Base-by-base conservation (phyloP, 2,113 vertebrate genomes). In the Atlantisia rogersi region DNA sequence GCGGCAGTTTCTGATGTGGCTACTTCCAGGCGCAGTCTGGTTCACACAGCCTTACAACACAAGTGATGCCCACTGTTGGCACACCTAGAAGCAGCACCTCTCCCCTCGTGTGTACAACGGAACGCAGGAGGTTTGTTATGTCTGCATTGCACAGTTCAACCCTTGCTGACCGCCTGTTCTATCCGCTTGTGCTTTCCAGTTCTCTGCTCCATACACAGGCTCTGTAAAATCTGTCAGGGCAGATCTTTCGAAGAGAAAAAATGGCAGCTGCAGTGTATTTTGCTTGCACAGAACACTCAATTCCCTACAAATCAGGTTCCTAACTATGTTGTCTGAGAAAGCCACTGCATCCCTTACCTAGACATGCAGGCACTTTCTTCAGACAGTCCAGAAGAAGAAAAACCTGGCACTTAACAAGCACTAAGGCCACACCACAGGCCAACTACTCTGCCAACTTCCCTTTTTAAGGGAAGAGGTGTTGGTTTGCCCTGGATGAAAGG, bases 71-170 rank as follows among this genome's bases (percentile, higher is more conserved):
- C 25, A 22, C 32, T 20, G 37, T 14, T 53, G 77, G 69, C 60
- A 74, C 29, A 62, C 9, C 25, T 22, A 12, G 22, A 64, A 56
- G n/a, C 1, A 71, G 26, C 21, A 46, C 24, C 37, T 78, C 50
- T 65, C 42, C 10, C 31, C 44, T 28, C 0, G 5, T 0, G 5
- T 0, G 0, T 74, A 31, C 37, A 58, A 15, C 35, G 80, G 58
- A 59, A 52, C 15, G 1, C 26, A 14, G 40, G 20, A 37, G 35
- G 5, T n/a, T 29, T 65, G 50, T 42, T 86, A 1, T 2, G 40
- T 11, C 56, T 58, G 0, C 22, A 39, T 8, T 37, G 25, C n/a
- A 75, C 52, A 42, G 18, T 71, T 82, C 62, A 58, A 7, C 32
- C 18, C 15, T n/a, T 46, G 10, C 2, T 14, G 20, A 29, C 42